Evolutionary conservation across 2,888 invertebrate species (phyloP), one percentile per base, ranked within the genome.

Genomic region (Patella depressa): DNA sequence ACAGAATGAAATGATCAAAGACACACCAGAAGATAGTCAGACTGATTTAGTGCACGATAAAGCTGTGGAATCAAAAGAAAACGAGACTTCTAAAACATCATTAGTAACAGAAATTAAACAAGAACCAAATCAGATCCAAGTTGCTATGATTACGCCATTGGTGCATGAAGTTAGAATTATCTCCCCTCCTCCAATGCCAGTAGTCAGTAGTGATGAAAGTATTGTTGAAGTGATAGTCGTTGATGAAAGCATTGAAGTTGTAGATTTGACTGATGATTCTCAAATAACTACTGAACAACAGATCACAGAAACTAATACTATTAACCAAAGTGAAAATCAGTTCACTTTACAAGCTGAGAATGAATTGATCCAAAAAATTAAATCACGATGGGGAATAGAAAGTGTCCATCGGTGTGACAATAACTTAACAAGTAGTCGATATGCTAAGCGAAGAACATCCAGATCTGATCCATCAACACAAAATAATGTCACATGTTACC

Each of bases 281-380:
- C 45, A 9, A 45, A 45, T 45, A 45, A 45, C 45, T 45, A 45
- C 45, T 45, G 45, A 45, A 45, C 45, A 45, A 45, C 45, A 45
- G 45, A 45, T 45, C 9, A 45, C 45, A 45, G 45, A 45, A 45
- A 9, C 45, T 45, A 45, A 45, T 45, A 45, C 45, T 45, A 45
- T 45, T 45, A 45, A 45, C 45, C 7, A 45, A 45, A 45, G 45
- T 45, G 45, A 45, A 45, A 45, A 45, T 45, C 45, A 45, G 45
- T 45, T 45, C 9, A 45, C 45, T 45, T 45, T 45, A 45, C 45
- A 45, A 9, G 45, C 45, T 53, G 76, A 76, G 53, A 71, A 71
- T 29, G 76, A 72, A n/a, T 24, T 76, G 17, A 76, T 72, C 45
- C 53, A n/a, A 59, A 34, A 54, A 45, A 72, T 76, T 53, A 71